Evolutionary conservation across 2,888 invertebrate species (phyloP), one percentile per base, ranked within the genome.

Genomic region (Plagodis dolabraria): DNA sequence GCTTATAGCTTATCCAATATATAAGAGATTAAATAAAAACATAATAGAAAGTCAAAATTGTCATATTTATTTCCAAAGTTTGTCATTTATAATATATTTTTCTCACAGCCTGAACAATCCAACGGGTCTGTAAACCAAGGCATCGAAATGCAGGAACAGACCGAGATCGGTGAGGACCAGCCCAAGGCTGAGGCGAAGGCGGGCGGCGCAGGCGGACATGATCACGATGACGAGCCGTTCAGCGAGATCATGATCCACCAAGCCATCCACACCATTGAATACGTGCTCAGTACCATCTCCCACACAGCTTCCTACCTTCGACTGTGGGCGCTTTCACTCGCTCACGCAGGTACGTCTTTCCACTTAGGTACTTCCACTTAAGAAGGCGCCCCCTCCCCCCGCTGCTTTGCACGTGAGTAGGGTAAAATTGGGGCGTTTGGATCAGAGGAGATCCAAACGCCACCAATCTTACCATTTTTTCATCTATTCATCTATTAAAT

Each of bases 281-380:
- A 98, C 79, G 98, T 98, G 66, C 94, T 99, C 65, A 98, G 98
- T 76, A 98, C 98, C 60, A 96, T 99, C 69, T 99, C 99, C 0
- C 98, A 99, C 82, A 99, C 99, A 0, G 99, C 99, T 0, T 99
- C 98, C 0, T 99, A 99, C 84, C 94, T 99, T 45, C 97, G 99
- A 76, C 93, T 99, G 66, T 99, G 99, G 99, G 99, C 99, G 8
- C 89, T 99, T 72, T 98, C 98, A 48, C 93, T 99, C 63, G 99
- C 99, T 72, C 99, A 99, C 90, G 97, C 98, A 63, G 98, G 98
- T 97, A 93, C 49, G 5, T 4, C 7, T 36, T 36, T 36, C 5
- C 4, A 22, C 22, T 22, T 22, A n/a, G n/a, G n/a, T n/a, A n/a
- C n/a, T n/a, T n/a, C n/a, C n/a, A n/a, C n/a, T n/a, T n/a, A n/a